phyloP scores from a whole-genome alignment of 2,797 vertebrate genomes.

The Etheostoma perlongum region DNA sequence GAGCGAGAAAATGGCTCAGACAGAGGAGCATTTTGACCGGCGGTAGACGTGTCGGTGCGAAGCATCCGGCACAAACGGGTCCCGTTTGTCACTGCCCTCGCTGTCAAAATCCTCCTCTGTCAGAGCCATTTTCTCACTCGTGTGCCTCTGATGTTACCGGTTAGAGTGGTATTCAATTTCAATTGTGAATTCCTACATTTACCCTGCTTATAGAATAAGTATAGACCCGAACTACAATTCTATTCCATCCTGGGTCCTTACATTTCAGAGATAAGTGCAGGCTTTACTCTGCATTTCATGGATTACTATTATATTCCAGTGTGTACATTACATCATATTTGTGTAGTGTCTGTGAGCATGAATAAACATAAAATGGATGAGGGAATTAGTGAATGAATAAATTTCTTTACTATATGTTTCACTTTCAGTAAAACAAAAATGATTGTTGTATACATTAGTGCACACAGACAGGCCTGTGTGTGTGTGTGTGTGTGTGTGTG shows the following conservation, averaged over 20 bases:
- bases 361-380: constrained; percentile 17
- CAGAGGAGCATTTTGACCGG: no score
- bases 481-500: no score
- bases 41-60: no score
- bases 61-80: no score
- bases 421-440: background rate
- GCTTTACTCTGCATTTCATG: constrained; percentile 35
- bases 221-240: constrained; percentile 2
- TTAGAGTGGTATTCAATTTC: background rate
- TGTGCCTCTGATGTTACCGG: no score
- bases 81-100: no score
- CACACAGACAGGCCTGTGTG: background rate
- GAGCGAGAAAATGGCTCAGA: no score
- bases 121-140: no score
- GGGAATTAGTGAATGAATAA: constrained; percentile 9
- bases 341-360: background rate
- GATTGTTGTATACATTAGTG: constrained; percentile 7
- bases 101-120: no score
- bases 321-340: constrained; percentile 27
- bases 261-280: constrained; percentile 52
- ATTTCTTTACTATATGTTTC: background rate
- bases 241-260: constrained; percentile 1
- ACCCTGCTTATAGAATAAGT: constrained; percentile 11
- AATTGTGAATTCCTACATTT: background rate
- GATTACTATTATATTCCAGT: constrained; percentile 43